phyloP scores from a whole-genome alignment of 2,888 invertebrate species.

The Rambutsinella grinnellia region DNA sequence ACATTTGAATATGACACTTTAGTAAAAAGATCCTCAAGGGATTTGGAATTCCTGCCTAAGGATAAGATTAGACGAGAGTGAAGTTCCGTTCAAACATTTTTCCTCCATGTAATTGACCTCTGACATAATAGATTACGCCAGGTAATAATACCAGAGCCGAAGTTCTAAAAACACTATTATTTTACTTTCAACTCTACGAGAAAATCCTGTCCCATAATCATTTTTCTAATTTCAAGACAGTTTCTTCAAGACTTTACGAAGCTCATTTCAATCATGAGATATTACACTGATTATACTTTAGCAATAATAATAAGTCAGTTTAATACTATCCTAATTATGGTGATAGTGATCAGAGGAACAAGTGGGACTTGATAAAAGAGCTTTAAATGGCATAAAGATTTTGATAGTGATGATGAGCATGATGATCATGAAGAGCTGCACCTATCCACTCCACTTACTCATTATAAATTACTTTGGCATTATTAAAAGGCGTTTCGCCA shows the following conservation, averaged over 20 bases:
- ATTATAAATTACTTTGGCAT: slow-evolving; percentile 51
- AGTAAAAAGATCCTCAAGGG: not conserved
- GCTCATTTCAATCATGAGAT: too few species aligned
- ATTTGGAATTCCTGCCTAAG: not conserved
- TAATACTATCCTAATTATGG: too few species aligned
- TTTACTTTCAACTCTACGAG: slow-evolving; percentile 57
- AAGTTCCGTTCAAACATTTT: not conserved
- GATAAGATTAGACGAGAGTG: not conserved
- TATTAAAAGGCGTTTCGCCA: slow-evolving; percentile 54
- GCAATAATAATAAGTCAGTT: slow-evolving; percentile 31
- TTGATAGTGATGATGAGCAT: slow-evolving; percentile 36
- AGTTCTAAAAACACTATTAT: slow-evolving; percentile 56
- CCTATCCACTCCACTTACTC: slow-evolving; percentile 28
- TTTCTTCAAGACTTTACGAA: too few species aligned
- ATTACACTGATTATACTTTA: too few species aligned
- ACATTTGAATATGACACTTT: not conserved
- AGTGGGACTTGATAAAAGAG: slow-evolving; percentile 25
- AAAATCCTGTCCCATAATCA: slow-evolving; percentile 31
- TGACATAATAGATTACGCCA: slow-evolving; percentile 56
- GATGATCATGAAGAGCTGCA: slow-evolving; percentile 36
- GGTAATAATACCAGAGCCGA: slow-evolving; percentile 41
- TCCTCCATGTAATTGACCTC: slow-evolving; percentile 58
- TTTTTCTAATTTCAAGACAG: too few species aligned
- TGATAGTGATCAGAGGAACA: not conserved
- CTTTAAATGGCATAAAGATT: slow-evolving; percentile 38